These are phyloP conservation scores for Amphipyra tragopoginis DNA, from an alignment of 2,888 invertebrate genomes.

Conservation along the genomic window DNA sequence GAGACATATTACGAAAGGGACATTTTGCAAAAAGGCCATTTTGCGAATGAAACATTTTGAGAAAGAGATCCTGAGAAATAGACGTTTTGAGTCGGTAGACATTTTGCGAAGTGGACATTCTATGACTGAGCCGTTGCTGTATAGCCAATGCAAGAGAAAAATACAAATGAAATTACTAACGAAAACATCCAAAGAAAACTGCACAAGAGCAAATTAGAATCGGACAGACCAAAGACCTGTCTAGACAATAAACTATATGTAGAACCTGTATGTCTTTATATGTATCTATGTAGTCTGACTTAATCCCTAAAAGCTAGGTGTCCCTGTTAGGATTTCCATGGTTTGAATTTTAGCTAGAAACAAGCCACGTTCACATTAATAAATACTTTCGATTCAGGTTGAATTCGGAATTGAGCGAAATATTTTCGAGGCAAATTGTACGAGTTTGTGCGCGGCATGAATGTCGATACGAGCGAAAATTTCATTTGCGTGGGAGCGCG, in stretches of 20 bases:
- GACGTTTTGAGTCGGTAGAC: too few relatives aligned
- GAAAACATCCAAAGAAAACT: background rate
- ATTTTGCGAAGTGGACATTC: too few relatives aligned
- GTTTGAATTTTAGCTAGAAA: background rate
- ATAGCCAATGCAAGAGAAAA: too few relatives aligned
- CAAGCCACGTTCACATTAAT: conserved; percentile 5
- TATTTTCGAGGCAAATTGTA: conserved; percentile 29
- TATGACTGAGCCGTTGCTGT: too few relatives aligned
- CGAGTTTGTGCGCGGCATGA: conserved; percentile 13
- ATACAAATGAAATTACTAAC: too few relatives aligned
- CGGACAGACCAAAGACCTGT: conserved; percentile 2
- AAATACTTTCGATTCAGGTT: conserved; percentile 10
- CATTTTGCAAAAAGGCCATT: too few relatives aligned
- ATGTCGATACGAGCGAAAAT: conserved; percentile 19
- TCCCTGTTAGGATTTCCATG: background rate
- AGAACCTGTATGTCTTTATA: conserved; percentile 2
- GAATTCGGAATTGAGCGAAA: conserved; percentile 24
- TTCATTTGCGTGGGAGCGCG: conserved; percentile 25
- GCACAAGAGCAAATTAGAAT: conserved; percentile 14
- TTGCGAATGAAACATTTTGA: too few relatives aligned
- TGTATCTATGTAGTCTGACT: background rate
- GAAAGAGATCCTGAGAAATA: too few relatives aligned
- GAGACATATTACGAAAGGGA: too few relatives aligned
- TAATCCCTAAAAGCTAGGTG: conserved; percentile 1
- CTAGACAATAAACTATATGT: conserved; percentile 42